Base-by-base conservation (phyloP, 2,113 vertebrate species). In the Peromyscus californicus region DNA sequence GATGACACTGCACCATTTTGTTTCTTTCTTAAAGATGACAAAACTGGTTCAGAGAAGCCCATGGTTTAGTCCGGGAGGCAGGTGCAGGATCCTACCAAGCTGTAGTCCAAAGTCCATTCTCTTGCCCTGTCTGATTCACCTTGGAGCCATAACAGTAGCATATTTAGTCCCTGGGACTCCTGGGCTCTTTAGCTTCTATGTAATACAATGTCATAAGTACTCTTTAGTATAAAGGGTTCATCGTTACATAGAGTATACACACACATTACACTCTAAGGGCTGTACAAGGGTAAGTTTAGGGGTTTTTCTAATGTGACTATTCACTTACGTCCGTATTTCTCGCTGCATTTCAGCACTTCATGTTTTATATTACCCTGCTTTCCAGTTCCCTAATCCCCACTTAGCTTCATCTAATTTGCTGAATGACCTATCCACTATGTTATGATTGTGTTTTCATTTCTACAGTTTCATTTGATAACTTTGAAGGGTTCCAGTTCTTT, bases 361-460 rank as follows among this genome's bases (percentile, higher is more conserved):
- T 89, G 79, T 92, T 89, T 96, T 65, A 76, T 59, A 8, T 10
- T 42, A n/a, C 3, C 26, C 5, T 72, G 4, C 59, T 90, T 94
- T 93, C 59, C 36, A 89, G 72, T 74, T 97, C 78, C 42, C 10
- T 45, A 45, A 85, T 42, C 29, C 17, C 80, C 65, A 26, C 10
- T 79, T 63, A 84, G 63, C 42, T 51, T 42, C 54, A 45, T 86
- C n/a, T 61, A 33, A 63, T 76, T 29, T 57, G 19, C n/a, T 87
- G 2, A 82, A 61, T 83, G 89, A 69, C 0, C 19, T 63, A 33
- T 12, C 26, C 54, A 45, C 45, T 63, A 36, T 26, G 65, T 92
- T 75, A 84, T 29, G 39, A 89, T 90, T 6, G 48, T 69, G 70
- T 87, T 91, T 90, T 79, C n/a, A 54, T 80, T 96, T 96, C 57